Base-by-base conservation (phyloP, 2,113 vertebrate genomes). In the Myiozetetes cayanensis region DNA sequence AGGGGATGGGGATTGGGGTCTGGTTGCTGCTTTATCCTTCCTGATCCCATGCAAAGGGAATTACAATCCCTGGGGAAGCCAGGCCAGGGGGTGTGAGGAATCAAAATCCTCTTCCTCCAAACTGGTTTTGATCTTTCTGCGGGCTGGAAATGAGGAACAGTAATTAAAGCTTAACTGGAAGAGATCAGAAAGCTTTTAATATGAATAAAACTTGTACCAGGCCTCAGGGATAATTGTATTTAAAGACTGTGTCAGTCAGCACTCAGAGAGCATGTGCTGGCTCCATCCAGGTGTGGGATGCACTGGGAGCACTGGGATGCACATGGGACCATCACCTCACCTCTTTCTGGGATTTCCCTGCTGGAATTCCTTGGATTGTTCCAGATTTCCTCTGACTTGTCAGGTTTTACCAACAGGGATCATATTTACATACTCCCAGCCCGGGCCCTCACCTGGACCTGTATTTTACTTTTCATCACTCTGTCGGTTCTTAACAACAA, bases 161-260 rank as follows among this genome's bases (percentile, higher is more conserved):
- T 80, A 87, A 90, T 94, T 92, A 90, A 90, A 84, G 68, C 78
- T 52, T 90, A 87, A 87, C 68, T 76, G 86, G 78, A 80, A 75
- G 86, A 90, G 82, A 84, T 87, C 89, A 92, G 82, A 90, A 87
- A 62, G 82, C 67, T 95, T 94, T 92, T 80, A 47, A 84, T 87
- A 72, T 58, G 71, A 79, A 87, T 94, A 76, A 87, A 92, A 72
- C 39, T 83, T 58, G 52, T 62, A 90, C 58, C 16, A 58, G 53
- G n/a, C 68, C 52, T 71, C 77, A 55, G 39, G 68, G 53, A 37
- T 73, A 30, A 74, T 78, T 4, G 6, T 35, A 81, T 65, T 53
- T 65, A 65, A 85, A 65, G 61, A 10, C 41, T 33, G 7, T 53
- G 39, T 31, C 66, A 5, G 37, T 31, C 66, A 6, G 37, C 49